Conservation (phyloP, 1,140 invertebrate genomes). For the Bursaphelenchus mucronatus region DNA sequence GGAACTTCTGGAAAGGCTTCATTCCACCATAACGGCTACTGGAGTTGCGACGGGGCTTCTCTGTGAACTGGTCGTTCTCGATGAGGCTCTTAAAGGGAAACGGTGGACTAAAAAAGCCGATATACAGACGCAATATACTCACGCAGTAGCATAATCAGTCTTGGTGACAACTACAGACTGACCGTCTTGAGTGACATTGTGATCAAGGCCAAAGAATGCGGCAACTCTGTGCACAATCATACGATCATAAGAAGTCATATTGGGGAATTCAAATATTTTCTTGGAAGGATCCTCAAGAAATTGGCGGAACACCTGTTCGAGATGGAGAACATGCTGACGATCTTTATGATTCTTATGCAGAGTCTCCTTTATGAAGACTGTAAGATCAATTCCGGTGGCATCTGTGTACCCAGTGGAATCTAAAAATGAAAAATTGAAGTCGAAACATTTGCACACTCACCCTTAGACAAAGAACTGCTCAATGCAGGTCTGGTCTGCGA, state of each 20-base stretch:
- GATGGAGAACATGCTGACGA: slow-evolving; percentile 14
- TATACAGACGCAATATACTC: not conserved
- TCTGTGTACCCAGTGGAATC: slow-evolving; percentile 14
- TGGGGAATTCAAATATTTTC: not conserved
- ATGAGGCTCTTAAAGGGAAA: not conserved
- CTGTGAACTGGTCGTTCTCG: slow-evolving; percentile 4
- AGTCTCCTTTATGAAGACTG: slow-evolving; percentile 20
- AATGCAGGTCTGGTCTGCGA: slow-evolving; percentile 18
- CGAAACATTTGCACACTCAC: not conserved
- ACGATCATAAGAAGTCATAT: slow-evolving; percentile 22
- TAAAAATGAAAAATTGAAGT: not conserved
- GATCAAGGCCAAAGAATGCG: slow-evolving; percentile 25
- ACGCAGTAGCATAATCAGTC: slow-evolving; percentile 18
- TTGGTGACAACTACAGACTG: slow-evolving; percentile 18
- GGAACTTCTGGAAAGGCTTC: no score
- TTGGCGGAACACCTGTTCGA: slow-evolving; percentile 5
- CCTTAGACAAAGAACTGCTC: slow-evolving; percentile 6
- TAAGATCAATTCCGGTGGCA: slow-evolving; percentile 13
- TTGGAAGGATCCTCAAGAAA: slow-evolving; percentile 5
- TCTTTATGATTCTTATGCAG: slow-evolving; percentile 30
- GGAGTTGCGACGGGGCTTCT: not conserved
- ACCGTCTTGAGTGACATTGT: slow-evolving; percentile 21
- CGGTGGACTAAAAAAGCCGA: not conserved
- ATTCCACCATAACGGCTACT: no score
- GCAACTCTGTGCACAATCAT: slow-evolving; percentile 29